These are phyloP conservation scores for Caenorhabditis latens DNA, from an alignment of 1,140 invertebrate genomes.

Conservation along the genomic window DNA sequence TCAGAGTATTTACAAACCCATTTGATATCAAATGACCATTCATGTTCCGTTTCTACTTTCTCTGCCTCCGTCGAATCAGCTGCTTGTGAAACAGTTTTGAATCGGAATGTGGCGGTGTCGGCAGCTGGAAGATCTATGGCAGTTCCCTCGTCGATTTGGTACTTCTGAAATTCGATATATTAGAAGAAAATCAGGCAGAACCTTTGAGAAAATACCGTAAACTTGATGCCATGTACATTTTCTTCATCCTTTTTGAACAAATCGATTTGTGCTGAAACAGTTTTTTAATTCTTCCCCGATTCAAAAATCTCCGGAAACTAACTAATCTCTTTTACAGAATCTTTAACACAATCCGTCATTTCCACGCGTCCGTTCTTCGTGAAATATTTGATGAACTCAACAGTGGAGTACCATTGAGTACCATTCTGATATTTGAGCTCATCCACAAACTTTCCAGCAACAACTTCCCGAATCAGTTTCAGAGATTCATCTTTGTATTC, in stretches of 20 bases:
- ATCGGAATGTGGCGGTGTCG: neutral
- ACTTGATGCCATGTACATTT: neutral
- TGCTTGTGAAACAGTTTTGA: neutral
- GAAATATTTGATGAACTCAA: neutral
- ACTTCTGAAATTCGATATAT: too few relatives aligned
- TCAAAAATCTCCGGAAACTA: too few relatives aligned
- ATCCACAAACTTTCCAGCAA: neutral
- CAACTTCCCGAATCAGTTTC: neutral
- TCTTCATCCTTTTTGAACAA: neutral
- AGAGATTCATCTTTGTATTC: neutral
- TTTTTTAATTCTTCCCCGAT: too few relatives aligned
- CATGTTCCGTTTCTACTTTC: neutral
- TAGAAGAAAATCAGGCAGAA: too few relatives aligned
- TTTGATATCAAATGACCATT: conserved; percentile 1
- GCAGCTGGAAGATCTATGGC: neutral
- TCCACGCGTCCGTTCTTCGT: neutral
- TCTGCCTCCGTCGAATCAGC: neutral
- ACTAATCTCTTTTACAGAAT: neutral
- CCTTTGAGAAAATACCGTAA: too few relatives aligned
- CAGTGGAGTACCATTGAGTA: neutral
- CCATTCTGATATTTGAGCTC: neutral
- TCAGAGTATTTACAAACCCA: neutral
- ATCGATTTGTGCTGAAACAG: neutral
- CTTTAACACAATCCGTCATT: neutral
- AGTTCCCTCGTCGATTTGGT: neutral